A percentile compares a stretch with the other conserved stretches of the same genome.
Conservation (phyloP, 2,797 vertebrate genomes). For the Meda fulgida region DNA sequence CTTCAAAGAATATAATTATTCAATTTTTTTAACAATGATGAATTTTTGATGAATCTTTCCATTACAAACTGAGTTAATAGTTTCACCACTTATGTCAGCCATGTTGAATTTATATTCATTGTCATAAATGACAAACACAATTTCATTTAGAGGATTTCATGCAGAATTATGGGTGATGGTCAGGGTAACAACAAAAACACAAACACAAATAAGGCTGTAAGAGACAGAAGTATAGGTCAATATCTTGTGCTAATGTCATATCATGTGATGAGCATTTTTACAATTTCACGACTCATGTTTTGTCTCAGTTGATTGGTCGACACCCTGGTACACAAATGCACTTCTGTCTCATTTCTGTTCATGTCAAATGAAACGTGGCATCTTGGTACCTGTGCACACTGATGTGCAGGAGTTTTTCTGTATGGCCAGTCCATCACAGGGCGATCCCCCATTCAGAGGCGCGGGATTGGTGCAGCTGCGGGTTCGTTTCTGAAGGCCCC, state of each 20-base stretch:
- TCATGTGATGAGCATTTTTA: not conserved
- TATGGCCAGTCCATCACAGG: slow-evolving; percentile 93
- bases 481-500: slow-evolving; percentile 94
- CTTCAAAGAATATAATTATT: no score
- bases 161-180: not conserved
- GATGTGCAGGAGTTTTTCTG: slow-evolving; percentile 97
- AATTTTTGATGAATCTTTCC: no score
- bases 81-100: not conserved
- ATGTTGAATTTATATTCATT: not conserved
- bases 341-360: not conserved
- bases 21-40: no score
- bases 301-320: no score
- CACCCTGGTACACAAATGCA: not conserved
- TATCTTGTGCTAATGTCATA: not conserved
- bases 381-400: slow-evolving; percentile 88
- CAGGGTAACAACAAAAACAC: not conserved
- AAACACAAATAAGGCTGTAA: not conserved
- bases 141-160: not conserved
- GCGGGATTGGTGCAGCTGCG: slow-evolving; percentile 98
- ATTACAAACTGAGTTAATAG: not conserved
- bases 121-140: no score
- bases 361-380: not conserved
- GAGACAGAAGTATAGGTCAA: no score
- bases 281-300: not conserved
- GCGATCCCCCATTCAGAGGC: slow-evolving; percentile 92